These are phyloP conservation scores for Penelope pileata DNA, from an alignment of 2,113 vertebrate genomes.

Conservation along the genomic window DNA sequence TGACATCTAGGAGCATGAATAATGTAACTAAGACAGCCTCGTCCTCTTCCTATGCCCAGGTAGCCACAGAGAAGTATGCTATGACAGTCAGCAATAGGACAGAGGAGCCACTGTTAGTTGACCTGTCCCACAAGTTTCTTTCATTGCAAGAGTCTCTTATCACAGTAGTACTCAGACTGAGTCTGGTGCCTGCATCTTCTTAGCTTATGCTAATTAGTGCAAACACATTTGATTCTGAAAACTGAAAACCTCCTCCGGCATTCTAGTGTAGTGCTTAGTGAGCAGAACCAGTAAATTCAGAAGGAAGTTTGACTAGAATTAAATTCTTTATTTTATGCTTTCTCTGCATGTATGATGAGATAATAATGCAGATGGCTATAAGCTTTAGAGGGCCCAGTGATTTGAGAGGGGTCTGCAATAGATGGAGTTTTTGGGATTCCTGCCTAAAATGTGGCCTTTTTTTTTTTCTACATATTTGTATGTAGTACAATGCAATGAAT, in stretches of 20 bases:
- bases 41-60: background rate
- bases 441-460: background rate
- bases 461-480: background rate
- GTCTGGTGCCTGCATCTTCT: background rate
- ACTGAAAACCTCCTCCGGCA: background rate
- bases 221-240: background rate
- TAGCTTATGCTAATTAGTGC: background rate
- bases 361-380: background rate
- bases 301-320: background rate
- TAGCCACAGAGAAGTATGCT: background rate
- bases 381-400: background rate
- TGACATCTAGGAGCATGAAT: background rate
- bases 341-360: background rate
- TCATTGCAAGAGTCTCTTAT: background rate
- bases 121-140: background rate
- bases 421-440: background rate
- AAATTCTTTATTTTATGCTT: background rate
- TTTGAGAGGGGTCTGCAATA: background rate
- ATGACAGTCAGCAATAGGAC: background rate
- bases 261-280: background rate
- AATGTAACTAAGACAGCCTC: too few species aligned
- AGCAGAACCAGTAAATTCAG: background rate
- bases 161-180: background rate
- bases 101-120: background rate
- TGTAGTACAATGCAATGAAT: accelerated